These are phyloP conservation scores for Myotis lucifugus DNA, from an alignment of 2,113 vertebrate genomes.

Conservation along the genomic window DNA sequence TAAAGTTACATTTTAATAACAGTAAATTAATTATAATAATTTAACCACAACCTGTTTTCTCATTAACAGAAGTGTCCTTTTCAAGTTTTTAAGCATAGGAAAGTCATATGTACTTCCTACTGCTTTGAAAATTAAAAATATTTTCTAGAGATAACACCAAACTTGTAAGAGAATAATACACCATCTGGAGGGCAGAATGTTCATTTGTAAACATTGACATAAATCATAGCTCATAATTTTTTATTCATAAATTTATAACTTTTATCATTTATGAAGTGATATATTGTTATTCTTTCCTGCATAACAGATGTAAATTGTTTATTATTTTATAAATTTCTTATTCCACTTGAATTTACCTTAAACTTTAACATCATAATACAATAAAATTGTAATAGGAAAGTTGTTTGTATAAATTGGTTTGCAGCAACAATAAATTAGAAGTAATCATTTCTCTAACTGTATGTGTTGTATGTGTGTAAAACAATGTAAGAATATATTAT, in stretches of 20 bases:
- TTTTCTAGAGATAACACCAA: neutral
- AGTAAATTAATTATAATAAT: neutral
- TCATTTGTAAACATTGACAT: neutral
- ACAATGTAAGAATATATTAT: neutral
- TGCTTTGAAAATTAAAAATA: neutral
- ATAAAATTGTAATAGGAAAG: neutral
- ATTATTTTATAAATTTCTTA: neutral
- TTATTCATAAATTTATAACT: neutral
- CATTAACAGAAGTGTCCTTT: neutral
- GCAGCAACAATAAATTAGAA: neutral
- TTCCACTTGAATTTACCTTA: conserved; percentile 1
- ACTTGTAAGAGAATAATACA: neutral
- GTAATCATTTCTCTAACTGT: conserved; percentile 3
- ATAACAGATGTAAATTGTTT: neutral
- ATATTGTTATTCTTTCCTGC: neutral
- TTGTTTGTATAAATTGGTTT: neutral
- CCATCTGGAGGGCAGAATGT: neutral
- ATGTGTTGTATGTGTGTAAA: neutral
- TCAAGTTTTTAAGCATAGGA: neutral
- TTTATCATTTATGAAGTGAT: neutral
- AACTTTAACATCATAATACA: neutral
- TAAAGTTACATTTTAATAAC: neutral
- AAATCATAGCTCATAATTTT: neutral
- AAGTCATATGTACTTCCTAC: neutral
- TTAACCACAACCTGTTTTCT: neutral